These are phyloP conservation scores for Gallinago paraguaiae DNA, from an alignment of 2,113 vertebrate species.

Conservation along the genomic window DNA sequence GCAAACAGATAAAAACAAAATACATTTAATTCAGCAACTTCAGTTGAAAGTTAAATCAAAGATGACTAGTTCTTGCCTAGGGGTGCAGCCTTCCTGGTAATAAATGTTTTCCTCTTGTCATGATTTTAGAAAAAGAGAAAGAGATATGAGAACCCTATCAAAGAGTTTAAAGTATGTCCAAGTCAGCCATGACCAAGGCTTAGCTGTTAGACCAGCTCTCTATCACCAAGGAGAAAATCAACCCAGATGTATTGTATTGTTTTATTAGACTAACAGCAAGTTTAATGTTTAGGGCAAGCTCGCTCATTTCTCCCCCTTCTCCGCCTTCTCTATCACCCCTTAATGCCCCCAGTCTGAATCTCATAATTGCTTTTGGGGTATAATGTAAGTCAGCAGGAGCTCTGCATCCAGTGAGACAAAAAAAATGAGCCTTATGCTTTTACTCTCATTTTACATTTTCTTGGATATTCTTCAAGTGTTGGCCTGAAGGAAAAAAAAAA, in stretches of 20 bases:
- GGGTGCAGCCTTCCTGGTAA: slow-evolving; percentile 75
- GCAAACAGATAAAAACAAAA: slow-evolving; percentile 83
- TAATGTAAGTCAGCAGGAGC: background rate
- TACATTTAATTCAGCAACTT: slow-evolving; percentile 73
- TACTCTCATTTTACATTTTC: background rate
- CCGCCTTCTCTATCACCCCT: background rate
- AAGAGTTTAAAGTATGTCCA: slow-evolving; percentile 49
- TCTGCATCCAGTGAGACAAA: background rate
- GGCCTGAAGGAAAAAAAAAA: background rate
- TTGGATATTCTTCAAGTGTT: background rate
- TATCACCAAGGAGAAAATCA: slow-evolving; percentile 40
- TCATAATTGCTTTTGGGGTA: background rate
- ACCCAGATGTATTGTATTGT: slow-evolving; percentile 30
- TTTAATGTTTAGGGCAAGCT: background rate
- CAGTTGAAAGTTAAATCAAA: slow-evolving; percentile 69
- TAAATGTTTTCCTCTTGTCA: slow-evolving; percentile 81
- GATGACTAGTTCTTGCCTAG: slow-evolving; percentile 75
- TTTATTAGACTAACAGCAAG: background rate
- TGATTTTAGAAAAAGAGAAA: slow-evolving; percentile 64
- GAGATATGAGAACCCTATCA: slow-evolving; percentile 68
- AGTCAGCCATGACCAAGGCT: slow-evolving; percentile 70
- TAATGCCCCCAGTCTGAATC: background rate
- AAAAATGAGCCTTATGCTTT: background rate
- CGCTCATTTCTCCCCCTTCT: background rate
- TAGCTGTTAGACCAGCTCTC: slow-evolving; percentile 15